A percentile compares a stretch with the other conserved stretches of the same genome.
Conservation (phyloP, 64 coral and sea anemone species). For the Platygyra sinensis region DNA sequence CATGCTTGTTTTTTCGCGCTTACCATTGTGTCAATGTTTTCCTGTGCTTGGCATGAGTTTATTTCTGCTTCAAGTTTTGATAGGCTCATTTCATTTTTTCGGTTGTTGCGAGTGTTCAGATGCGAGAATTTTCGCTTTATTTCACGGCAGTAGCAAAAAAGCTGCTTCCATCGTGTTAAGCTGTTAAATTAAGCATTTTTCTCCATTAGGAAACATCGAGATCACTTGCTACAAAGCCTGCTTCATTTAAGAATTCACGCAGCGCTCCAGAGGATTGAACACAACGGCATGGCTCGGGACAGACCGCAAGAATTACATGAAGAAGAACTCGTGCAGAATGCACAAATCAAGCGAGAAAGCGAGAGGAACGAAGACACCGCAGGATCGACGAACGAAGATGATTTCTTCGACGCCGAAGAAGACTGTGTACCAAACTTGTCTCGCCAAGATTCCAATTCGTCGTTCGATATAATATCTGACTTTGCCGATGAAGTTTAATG, state of each 20-base stretch:
- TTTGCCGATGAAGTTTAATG: not conserved
- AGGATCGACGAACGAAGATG: not conserved
- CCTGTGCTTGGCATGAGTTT: no score
- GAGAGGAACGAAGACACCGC: not conserved
- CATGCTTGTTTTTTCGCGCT: no score
- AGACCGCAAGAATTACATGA: no score
- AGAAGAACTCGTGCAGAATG: not conserved
- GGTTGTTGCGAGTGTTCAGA: no score
- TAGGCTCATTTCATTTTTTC: no score
- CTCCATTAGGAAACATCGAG: conserved; percentile 15
- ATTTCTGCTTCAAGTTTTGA: no score
- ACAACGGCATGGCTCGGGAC: not conserved
- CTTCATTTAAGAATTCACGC: conserved; percentile 21
- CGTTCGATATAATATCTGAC: conserved; percentile 34
- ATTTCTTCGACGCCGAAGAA: conserved; percentile 18
- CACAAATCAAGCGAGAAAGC: not conserved
- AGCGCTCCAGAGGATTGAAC: conserved; percentile 4
- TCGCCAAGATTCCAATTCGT: conserved; percentile 34
- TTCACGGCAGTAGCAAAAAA: no score
- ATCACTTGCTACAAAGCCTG: conserved; percentile 35
- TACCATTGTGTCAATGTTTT: no score
- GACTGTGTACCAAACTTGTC: not conserved
- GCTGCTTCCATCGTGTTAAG: no score
- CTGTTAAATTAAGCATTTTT: no score
- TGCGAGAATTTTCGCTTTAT: no score